These are phyloP conservation scores for Numida meleagris DNA, from an alignment of 2,113 vertebrate genomes.

Conservation along the genomic window DNA sequence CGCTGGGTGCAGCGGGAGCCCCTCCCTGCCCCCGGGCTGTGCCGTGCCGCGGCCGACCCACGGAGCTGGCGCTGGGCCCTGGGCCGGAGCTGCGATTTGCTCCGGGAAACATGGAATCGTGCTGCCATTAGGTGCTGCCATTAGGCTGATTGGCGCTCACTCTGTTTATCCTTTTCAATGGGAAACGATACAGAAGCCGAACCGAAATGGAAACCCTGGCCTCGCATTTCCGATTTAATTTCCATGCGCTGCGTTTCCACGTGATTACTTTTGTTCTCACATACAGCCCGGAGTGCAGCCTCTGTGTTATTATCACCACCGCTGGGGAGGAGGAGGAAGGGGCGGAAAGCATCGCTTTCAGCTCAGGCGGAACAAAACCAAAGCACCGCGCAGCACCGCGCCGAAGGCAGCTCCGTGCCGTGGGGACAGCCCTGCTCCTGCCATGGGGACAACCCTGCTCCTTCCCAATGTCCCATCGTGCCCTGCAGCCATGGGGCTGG, in stretches of 20 bases:
- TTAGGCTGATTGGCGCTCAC: constrained; percentile 55
- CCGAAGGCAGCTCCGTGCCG: too few species aligned
- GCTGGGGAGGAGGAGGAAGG: neutral
- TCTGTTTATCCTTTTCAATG: constrained; percentile 36
- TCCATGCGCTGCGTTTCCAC: neutral
- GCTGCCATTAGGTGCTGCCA: constrained; percentile 49
- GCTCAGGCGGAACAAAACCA: neutral
- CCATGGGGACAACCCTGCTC: too few species aligned
- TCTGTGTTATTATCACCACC: neutral
- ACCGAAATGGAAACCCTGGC: constrained; percentile 35
- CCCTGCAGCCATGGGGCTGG: too few species aligned
- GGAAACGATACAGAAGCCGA: neutral
- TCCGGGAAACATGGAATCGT: neutral
- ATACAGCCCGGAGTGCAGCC: neutral
- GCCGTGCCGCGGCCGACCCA: rapidly evolving
- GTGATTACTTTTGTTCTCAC: constrained; percentile 59
- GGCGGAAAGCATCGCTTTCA: neutral
- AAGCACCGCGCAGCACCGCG: neutral
- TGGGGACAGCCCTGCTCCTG: too few species aligned
- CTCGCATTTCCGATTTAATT: constrained; percentile 20
- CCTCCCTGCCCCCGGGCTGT: neutral
- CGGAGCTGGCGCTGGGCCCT: neutral
- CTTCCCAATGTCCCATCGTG: too few species aligned
- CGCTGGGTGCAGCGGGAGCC: neutral
- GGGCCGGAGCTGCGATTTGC: neutral